Base-by-base conservation (phyloP, 2,888 invertebrate genomes). In the Nipponacmea schrenckii region DNA sequence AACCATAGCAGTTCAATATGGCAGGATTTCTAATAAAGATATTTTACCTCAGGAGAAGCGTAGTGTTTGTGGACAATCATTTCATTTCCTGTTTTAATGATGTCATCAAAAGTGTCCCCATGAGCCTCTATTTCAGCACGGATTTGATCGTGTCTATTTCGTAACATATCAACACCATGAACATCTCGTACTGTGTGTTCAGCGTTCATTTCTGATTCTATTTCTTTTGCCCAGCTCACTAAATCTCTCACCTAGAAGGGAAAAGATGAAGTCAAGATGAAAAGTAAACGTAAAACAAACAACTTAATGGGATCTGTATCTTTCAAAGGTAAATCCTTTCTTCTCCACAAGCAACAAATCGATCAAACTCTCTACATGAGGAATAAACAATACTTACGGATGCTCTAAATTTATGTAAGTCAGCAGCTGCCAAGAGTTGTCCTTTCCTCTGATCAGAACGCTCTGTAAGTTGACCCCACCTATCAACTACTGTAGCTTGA, bases 51-150 rank as follows among this genome's bases (percentile, higher is more conserved):
- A 62, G 84, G 85, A 17, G 80, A 92, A 5, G 95, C 94, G 88
- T 94, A 94, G 87, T 98, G 97, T 0, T 93, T 93, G 0, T 93
- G 93, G 81, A 94, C 93, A 27, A 96, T 93, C 93, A 98, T 94
- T 20, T 93, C 92, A 80, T 94, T 94, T 94, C 99, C 99, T 31
- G 98, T 92, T 24, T 95, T 94, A 84, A 98, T 94, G 90, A 98
- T 98, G 17, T 94, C 94, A 8, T 95, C 92, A 90, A 99, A 96
- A 90, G 96, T 98, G 89, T 98, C 98, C 88, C 98, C 97, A 82
- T 99, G 92, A 0, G 98, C 96, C 87, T 99, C 99, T 82, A 99
- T 97, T 91, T 99, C 99, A 3, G 98, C 97, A 90, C 97, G 97
- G 74, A 98, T 92, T 79, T 96, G 96, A 88, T 98, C 97, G 90